Conservation (phyloP, 1,140 invertebrate species). For the Centruroides sculpturatus region DNA sequence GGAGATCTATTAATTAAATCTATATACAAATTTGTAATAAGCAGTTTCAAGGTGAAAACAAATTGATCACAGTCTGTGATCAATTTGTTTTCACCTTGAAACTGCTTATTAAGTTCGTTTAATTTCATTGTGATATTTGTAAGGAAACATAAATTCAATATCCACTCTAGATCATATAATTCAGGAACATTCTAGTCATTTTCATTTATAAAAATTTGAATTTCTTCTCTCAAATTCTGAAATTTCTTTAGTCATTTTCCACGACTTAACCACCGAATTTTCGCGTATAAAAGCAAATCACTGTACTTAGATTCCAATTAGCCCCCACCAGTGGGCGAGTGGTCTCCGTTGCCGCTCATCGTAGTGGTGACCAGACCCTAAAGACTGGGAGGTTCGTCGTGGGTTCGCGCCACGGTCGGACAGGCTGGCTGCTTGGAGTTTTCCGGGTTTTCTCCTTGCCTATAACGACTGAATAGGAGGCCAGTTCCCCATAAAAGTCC, state of each 20-base stretch:
- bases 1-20: too few species aligned
- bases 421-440: too few species aligned
- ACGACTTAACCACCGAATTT: slow-evolving; percentile 1
- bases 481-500: too few species aligned
- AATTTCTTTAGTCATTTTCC: not conserved
- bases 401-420: too few species aligned
- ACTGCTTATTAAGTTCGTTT: not conserved
- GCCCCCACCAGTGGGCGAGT: too few species aligned
- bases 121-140: not conserved
- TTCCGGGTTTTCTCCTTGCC: too few species aligned
- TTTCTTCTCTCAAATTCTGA: not conserved
- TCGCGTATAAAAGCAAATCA: not conserved
- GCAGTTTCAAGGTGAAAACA: too few species aligned
- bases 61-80: not conserved
- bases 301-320: not conserved
- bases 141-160: not conserved
- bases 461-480: too few species aligned
- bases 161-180: not conserved
- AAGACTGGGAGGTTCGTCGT: too few species aligned
- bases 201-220: not conserved
- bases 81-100: not conserved
- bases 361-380: too few species aligned
- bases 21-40: too few species aligned
- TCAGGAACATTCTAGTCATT: not conserved
- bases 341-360: too few species aligned